Evolutionary conservation across 1,140 invertebrate genomes (phyloP), one percentile per base, ranked within the genome.

Genomic region (Nomia melanderi): DNA sequence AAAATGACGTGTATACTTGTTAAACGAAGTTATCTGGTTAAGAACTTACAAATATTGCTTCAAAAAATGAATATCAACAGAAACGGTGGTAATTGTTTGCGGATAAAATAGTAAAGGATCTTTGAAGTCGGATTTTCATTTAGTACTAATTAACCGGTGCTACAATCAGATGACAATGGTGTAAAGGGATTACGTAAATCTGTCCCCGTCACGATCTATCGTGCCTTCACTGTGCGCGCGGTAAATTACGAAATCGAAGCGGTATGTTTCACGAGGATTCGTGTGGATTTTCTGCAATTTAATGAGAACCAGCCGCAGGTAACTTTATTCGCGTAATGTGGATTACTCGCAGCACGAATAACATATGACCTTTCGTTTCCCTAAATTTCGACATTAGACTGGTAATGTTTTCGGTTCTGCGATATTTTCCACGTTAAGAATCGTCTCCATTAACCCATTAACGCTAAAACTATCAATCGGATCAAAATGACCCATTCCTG

Each of bases 321-420:
- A 72, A 81, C 60, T 29, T 69, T 63, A 39, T 27, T 53, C 77
- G 31, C 17, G 59, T 36, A 54, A 76, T 80, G 69, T 70, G 53
- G 65, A 76, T 70, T 81, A 64, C 33, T 41, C 23, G 41, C 17
- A 25, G 29, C 9, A 17, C 44, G 20, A 25, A 25, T 44, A 41
- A 39, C 11, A 39, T 23, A 27, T 33, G 50, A 57, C 60, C 47
- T 57, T 53, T 29, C 25, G 17, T 17, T 47, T 11, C 57, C 44
- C 36, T 20, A 1, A 12, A 20, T 79, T 74, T 81, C 79, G 5
- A 41, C 65, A 67, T 63, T 33, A 25, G 53, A 14, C 47, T 25
- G 23, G 31, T 17, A 53, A n/a, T n/a, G 9, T 29, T 53, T 57
- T 23, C 47, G 33, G 6, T 41, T 17, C 23, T 1, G 12, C 1